A percentile compares a stretch with the other conserved stretches of the same genome.
These are phyloP conservation scores for Alligator mississippiensis DNA, from an alignment of 2,113 vertebrate species.

Conservation along the genomic window DNA sequence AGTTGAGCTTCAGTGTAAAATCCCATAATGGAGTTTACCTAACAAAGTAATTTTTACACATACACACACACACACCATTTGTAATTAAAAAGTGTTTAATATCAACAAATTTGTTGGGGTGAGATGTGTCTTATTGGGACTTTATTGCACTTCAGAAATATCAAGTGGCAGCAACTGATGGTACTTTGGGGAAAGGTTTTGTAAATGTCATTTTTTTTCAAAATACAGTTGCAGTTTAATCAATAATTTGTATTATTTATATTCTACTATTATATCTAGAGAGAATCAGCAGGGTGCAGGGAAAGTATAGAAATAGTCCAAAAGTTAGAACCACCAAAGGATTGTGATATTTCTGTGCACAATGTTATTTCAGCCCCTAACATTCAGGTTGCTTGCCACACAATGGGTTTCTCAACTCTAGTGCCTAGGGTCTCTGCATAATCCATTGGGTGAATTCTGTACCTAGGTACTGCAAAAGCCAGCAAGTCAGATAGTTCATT, in stretches of 20 bases:
- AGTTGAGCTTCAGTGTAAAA: neutral
- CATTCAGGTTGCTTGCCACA: too few relatives aligned
- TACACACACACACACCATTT: neutral
- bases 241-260: neutral
- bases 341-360: too few relatives aligned
- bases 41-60: neutral
- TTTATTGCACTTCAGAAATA: neutral
- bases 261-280: neutral
- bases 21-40: neutral
- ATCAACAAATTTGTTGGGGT: neutral
- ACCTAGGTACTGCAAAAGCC: too few relatives aligned
- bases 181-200: neutral
- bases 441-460: too few relatives aligned
- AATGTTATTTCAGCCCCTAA: too few relatives aligned
- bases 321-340: too few relatives aligned
- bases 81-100: neutral
- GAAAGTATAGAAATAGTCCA: neutral
- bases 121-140: neutral
- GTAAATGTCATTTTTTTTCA: neutral
- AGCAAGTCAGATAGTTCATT: too few relatives aligned
- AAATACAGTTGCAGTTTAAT: neutral
- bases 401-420: too few relatives aligned
- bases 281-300: neutral
- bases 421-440: too few relatives aligned
- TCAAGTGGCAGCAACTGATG: neutral